phyloP scores from a whole-genome alignment of 2,888 invertebrate species.

The Allygus modestus region DNA sequence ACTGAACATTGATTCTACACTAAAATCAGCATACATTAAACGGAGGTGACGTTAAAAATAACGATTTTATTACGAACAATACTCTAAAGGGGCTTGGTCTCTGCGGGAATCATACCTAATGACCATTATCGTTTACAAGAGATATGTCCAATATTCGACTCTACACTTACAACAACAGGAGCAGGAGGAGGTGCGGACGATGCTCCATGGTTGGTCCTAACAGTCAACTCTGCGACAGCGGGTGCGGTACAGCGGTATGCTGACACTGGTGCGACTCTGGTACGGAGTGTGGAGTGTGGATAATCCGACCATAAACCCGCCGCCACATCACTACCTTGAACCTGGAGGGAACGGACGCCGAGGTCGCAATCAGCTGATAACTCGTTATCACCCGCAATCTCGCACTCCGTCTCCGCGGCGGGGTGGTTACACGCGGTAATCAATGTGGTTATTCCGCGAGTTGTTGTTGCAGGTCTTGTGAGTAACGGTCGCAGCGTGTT shows the following conservation, averaged over 20 bases:
- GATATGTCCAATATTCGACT: too few relatives aligned
- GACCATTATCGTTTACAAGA: too few relatives aligned
- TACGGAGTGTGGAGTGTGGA: not conserved
- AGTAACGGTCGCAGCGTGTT: too few relatives aligned
- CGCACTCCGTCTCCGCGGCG: not conserved
- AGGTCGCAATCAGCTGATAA: not conserved
- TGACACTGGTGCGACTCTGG: not conserved
- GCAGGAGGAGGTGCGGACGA: not conserved
- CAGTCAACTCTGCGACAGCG: not conserved
- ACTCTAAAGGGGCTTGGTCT: too few relatives aligned
- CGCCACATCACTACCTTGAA: not conserved
- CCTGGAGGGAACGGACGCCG: not conserved
- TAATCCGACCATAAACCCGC: not conserved
- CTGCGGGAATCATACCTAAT: too few relatives aligned
- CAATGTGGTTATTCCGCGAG: too few relatives aligned
- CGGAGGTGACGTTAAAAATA: too few relatives aligned
- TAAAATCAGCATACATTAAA: too few relatives aligned
- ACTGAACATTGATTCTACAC: too few relatives aligned
- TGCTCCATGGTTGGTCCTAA: conserved; percentile 3
- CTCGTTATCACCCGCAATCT: not conserved
- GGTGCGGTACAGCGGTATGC: not conserved
- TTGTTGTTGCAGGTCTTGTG: too few relatives aligned
- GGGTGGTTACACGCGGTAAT: not conserved
- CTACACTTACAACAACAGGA: conserved; percentile 34
- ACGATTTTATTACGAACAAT: too few relatives aligned